phyloP scores from a whole-genome alignment of 2,888 invertebrate species.

The Drosophila mimetica region DNA sequence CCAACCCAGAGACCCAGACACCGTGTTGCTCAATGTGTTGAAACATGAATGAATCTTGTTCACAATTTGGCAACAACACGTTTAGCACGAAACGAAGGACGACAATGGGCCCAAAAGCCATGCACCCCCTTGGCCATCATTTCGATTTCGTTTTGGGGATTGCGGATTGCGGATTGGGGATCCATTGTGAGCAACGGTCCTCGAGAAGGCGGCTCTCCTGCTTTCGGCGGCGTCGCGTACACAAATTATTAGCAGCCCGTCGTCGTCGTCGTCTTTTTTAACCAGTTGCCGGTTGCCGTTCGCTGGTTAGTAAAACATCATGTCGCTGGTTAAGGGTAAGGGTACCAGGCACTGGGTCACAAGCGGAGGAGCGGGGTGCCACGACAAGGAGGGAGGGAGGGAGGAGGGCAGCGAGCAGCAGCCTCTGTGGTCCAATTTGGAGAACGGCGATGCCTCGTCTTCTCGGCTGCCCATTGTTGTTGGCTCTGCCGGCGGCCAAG shows the following conservation, averaged over 20 bases:
- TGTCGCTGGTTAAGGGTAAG: constrained; percentile 66
- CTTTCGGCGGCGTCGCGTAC: constrained; percentile 71
- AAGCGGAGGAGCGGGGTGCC: background rate
- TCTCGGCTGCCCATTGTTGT: constrained; percentile 21
- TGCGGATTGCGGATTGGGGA: constrained; percentile 1
- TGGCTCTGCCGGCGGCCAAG: constrained; percentile 50
- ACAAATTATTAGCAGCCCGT: constrained; percentile 76
- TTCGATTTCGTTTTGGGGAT: background rate
- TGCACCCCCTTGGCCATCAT: background rate
- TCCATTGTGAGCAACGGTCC: constrained; percentile 43
- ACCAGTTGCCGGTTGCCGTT: constrained; percentile 38
- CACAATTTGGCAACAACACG: constrained; percentile 82
- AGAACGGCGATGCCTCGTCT: constrained; percentile 23
- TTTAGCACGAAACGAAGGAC: constrained; percentile 77
- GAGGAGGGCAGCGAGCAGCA: constrained; percentile 28
- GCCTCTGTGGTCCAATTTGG: constrained; percentile 81
- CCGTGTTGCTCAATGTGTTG: constrained; percentile 77
- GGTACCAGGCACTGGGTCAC: constrained; percentile 66
- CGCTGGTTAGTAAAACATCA: constrained; percentile 83
- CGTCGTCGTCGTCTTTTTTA: constrained; percentile 10
- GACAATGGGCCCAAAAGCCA: constrained; percentile 32
- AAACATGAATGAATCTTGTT: constrained; percentile 83
- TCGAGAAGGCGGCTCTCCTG: constrained; percentile 25
- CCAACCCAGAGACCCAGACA: background rate
- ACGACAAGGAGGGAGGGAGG: too few species aligned